phyloP scores from a whole-genome alignment of 2,888 invertebrate species.

The Acheta domesticus region DNA sequence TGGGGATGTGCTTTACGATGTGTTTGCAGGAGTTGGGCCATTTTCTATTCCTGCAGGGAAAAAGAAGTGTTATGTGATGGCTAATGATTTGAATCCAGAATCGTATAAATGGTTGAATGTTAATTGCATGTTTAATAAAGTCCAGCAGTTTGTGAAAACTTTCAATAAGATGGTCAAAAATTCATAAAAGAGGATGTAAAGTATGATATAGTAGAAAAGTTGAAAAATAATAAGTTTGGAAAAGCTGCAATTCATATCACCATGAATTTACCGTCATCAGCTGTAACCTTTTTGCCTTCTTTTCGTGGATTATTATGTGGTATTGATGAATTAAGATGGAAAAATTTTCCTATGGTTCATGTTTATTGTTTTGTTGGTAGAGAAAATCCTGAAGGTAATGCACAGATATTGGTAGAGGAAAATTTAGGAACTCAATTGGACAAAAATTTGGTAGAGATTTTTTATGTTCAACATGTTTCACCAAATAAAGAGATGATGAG shows the following conservation, averaged over 20 bases:
- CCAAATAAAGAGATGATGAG: slow-evolving; percentile 95
- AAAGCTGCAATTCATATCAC: slow-evolving; percentile 67
- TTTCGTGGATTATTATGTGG: slow-evolving; percentile 63
- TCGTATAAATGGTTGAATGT: slow-evolving; percentile 80
- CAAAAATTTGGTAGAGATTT: slow-evolving; percentile 59
- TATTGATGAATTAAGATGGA: slow-evolving; percentile 46
- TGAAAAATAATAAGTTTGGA: slow-evolving; percentile 47
- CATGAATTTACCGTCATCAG: slow-evolving; percentile 95
- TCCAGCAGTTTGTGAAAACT: slow-evolving; percentile 54
- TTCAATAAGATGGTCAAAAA: slow-evolving; percentile 84
- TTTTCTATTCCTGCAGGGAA: slow-evolving; percentile 88
- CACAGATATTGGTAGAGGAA: slow-evolving; percentile 59
- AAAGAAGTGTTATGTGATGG: slow-evolving; percentile 67
- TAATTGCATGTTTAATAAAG: slow-evolving; percentile 79
- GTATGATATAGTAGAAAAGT: slow-evolving; percentile 55
- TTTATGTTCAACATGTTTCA: slow-evolving; percentile 87
- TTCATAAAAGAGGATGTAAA: slow-evolving; percentile 73
- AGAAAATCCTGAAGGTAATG: slow-evolving; percentile 56
- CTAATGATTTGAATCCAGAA: slow-evolving; percentile 95
- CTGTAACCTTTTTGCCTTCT: slow-evolving; percentile 80
- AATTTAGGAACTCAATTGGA: slow-evolving; percentile 58
- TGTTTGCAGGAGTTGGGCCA: slow-evolving; percentile 97
- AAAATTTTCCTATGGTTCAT: slow-evolving; percentile 64
- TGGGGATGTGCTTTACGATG: slow-evolving; percentile 83
- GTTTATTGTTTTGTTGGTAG: slow-evolving; percentile 79